phyloP scores from a whole-genome alignment of 2,797 vertebrate genomes.

The Sparidentex hasta region DNA sequence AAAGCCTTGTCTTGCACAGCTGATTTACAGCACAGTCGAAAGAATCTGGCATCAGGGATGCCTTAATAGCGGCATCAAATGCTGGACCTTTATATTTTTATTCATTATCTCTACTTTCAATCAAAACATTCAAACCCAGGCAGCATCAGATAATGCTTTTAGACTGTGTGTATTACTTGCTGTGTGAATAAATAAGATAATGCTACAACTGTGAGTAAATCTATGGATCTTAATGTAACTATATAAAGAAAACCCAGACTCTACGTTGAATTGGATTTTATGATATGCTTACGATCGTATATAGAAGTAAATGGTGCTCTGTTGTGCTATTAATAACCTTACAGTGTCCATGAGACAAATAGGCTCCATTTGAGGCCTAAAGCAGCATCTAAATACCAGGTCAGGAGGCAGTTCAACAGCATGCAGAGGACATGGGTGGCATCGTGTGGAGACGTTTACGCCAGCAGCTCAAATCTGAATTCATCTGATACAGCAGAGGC shows the following conservation, averaged over 20 bases:
- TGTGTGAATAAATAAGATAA: not conserved
- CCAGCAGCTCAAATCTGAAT: constrained; percentile 66
- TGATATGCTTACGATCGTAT: constrained; percentile 29
- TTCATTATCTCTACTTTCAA: not conserved
- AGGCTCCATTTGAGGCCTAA: constrained; percentile 80
- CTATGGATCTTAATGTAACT: not conserved
- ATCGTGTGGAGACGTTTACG: constrained; percentile 48
- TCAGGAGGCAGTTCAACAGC: constrained; percentile 47
- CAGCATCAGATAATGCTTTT: not conserved
- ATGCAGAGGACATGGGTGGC: constrained; percentile 61
- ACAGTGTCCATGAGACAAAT: constrained; percentile 45
- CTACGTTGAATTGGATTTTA: constrained; percentile 7
- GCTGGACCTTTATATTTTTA: not conserved
- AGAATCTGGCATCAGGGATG: not conserved
- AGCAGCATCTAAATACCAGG: constrained; percentile 49
- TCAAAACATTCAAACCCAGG: not conserved
- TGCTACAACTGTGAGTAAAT: not conserved
- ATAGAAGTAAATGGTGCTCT: constrained; percentile 17
- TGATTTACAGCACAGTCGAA: no score
- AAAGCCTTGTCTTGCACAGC: no score
- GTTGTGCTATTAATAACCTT: constrained; percentile 10
- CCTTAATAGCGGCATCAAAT: not conserved
- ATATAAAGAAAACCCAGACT: constrained; percentile 1
- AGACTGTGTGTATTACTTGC: not conserved
- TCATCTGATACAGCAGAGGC: not conserved